Evolutionary conservation across 1,140 invertebrate genomes (phyloP), one percentile per base, ranked within the genome.

Genomic region (Agrypnia vestita): DNA sequence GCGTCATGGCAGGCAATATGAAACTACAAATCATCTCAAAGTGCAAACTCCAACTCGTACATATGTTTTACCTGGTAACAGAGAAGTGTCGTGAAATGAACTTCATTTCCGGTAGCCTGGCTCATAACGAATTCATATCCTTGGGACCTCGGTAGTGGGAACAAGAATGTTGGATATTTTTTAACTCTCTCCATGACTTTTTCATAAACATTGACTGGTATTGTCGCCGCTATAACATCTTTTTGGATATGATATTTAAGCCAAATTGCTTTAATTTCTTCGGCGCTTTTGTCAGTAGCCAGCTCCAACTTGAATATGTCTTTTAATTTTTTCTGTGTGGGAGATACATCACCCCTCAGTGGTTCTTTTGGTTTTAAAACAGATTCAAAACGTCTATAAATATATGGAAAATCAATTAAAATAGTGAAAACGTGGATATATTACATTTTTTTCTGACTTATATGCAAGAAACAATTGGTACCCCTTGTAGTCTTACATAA

Each of bases 41-140:
- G 6, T 35, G 25, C 25, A 1, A 35, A 35, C 6, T 1, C 6
- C 1, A 3, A 35, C 6, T 35, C 6, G 1, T 35, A 35, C 6
- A 35, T 6, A 35, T 35, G 25, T 35, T 35, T 35, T 85, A 94
- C 93, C 90, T 96, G 96, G 86, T 95, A 98, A 87, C 95, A 95
- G 13, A 96, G 88, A 11, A 98, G 88, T 6, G 96, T 94, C 6
- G 96, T 97, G 86, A 97, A 97, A 86, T 97, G 96, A 4, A 96
- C 92, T 83, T 94, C 91, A 83, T 93, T 94, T 49, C 87, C 92
- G 83, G 91, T 89, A 88, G 94, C 94, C 87, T 97, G 96, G 79
- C 91, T 91, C 86, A 97, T 90, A 75, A 97, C 93, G 85, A 97
- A 97, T 87, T 98, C 97, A 88, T 96, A 97, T 12, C 97, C 96